phyloP scores from a whole-genome alignment of 2,797 vertebrate genomes.

The Pelochelys cantorii region DNA sequence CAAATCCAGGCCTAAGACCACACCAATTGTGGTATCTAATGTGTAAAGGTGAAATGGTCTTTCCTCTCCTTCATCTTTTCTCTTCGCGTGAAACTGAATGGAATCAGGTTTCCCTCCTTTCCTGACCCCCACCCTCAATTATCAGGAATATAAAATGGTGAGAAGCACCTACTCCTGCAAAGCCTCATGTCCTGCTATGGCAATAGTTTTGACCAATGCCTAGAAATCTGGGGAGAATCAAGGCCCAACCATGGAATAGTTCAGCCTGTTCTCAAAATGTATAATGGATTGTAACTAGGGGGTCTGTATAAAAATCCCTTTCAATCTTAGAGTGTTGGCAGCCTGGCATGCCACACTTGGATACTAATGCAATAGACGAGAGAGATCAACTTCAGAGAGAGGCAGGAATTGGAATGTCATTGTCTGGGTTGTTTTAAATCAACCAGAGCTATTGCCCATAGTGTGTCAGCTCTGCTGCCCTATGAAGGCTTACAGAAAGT shows the following conservation, averaged over 20 bases:
- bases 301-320: constrained; percentile 39
- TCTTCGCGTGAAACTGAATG: not conserved
- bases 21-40: not conserved
- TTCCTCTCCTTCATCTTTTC: not conserved
- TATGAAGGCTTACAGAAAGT: constrained; percentile 58
- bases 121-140: rapidly evolving
- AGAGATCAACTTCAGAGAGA: constrained; percentile 61
- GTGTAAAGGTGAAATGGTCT: not conserved
- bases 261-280: constrained; percentile 52
- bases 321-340: constrained; percentile 66
- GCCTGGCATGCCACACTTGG: constrained; percentile 57
- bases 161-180: not conserved
- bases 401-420: constrained; percentile 63
- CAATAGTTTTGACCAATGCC: not conserved
- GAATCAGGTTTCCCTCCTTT: not conserved
- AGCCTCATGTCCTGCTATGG: not conserved
- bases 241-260: not conserved
- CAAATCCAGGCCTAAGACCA: not conserved
- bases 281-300: constrained; percentile 51
- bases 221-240: not conserved
- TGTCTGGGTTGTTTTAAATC: constrained; percentile 15
- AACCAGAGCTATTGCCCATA: constrained; percentile 53
- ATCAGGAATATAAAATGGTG: not conserved
- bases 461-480: constrained; percentile 43
- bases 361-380: constrained; percentile 38